Base-by-base conservation (phyloP, 2,888 invertebrate species). In the Trachelus tabidus region DNA sequence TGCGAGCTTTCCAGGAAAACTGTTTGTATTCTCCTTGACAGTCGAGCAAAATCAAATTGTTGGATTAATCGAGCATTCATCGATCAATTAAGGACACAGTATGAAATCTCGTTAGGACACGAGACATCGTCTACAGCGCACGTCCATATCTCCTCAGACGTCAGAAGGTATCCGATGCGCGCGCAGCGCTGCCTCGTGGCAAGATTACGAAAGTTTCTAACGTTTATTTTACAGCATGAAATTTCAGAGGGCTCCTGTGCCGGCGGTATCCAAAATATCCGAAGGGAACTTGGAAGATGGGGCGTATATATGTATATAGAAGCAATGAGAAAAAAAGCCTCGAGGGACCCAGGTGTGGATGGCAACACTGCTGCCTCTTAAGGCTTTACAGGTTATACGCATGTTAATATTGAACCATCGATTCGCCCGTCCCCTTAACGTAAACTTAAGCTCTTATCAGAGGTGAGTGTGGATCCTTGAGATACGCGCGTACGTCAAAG, bases 401-500 rank as follows among this genome's bases (percentile, higher is more conserved):
- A 56, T 56, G 23, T 56, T 56, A 56, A 56, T 15, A 56, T 56
- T 23, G 40, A 56, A 56, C 40, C 40, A 56, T 71, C 71, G 71
- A 33, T 80, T 77, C 79, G 73, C 77, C 77, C 82, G 84, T 83
- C 85, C 37, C 78, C 73, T 75, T 73, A 75, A 75, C 77, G 85
- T 85, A 86, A 88, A 86, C 85, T 87, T 81, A 81, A 81, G 84
- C 86, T 85, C 85, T 89, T 88, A 87, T 86, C 87, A 79, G 82
- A 80, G 81, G 69, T 77, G 82, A 80, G 84, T 85, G 88, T 87
- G 84, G 82, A 71, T 33, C 84, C 80, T 80, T 80, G 87, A 87
- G 88, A 89, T 89, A 87, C 85, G 84, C 81, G 82, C 77, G 79
- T 85, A 85, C 85, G 86, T 87, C 88, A 86, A 88, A 86, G 87